Percentiles rank a stretch among this genome's conserved stretches.
Conservation (phyloP, 2,113 vertebrate genomes). For the Rhinoderma darwinii region DNA sequence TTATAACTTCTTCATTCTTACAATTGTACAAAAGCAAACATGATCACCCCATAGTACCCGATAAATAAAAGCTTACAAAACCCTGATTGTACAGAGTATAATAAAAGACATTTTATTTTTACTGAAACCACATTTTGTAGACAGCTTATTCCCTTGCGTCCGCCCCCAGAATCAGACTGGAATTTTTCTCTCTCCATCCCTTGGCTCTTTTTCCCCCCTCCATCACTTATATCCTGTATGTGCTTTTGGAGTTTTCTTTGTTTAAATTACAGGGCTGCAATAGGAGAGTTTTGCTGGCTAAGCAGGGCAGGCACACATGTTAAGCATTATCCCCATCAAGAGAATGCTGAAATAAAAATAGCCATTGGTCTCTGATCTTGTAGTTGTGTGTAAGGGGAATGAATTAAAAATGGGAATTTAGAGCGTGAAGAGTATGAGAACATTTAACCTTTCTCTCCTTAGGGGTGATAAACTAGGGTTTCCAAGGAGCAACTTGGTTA, state of each 20-base stretch:
- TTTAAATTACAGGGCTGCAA: constrained; percentile 76
- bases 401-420: constrained; percentile 56
- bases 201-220: constrained; percentile 56
- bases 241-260: constrained; percentile 61
- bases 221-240: constrained; percentile 59
- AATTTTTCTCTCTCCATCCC: constrained; percentile 58
- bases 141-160: constrained; percentile 41
- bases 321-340: constrained; percentile 82
- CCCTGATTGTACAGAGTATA: constrained; percentile 28
- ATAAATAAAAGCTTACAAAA: constrained; percentile 17
- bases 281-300: constrained; percentile 69
- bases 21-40: background rate
- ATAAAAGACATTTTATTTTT: constrained; percentile 42
- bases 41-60: background rate
- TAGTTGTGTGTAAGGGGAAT: constrained; percentile 53
- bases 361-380: constrained; percentile 78
- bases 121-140: constrained; percentile 52
- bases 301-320: constrained; percentile 76
- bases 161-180: constrained; percentile 57
- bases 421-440: constrained; percentile 70
- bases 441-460: constrained; percentile 71
- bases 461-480: background rate
- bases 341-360: constrained; percentile 77
- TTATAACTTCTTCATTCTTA: background rate
- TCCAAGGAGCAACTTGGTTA: background rate